Conservation (phyloP, 2,113 vertebrate species). For the Tricholaema leucomelas region DNA sequence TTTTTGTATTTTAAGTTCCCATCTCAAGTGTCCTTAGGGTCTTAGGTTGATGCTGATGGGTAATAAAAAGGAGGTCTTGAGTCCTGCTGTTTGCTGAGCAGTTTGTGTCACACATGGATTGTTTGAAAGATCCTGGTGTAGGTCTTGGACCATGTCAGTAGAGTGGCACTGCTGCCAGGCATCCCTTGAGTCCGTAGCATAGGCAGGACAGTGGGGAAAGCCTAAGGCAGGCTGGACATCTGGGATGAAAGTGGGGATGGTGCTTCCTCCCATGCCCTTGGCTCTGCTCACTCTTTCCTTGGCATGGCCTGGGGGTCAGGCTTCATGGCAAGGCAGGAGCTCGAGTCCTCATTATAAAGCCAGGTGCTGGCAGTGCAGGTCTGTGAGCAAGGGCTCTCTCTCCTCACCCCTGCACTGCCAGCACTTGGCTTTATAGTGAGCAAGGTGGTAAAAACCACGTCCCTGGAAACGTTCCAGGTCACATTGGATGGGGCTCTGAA, state of each 20-base stretch:
- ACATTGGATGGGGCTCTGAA: no score
- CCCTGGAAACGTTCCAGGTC: no score
- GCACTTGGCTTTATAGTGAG: neutral
- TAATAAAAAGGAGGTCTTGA: neutral
- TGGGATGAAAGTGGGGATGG: neutral
- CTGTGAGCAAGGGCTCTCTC: accelerated
- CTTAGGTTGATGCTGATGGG: accelerated
- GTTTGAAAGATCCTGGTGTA: neutral
- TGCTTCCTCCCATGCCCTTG: neutral
- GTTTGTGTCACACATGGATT: neutral
- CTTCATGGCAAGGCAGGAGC: neutral
- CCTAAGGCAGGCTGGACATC: neutral
- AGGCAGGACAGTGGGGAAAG: neutral
- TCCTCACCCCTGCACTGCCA: neutral
- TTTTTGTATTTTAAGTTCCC: neutral
- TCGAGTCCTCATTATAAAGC: neutral
- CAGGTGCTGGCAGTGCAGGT: neutral
- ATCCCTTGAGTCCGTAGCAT: neutral
- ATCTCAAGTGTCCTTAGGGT: neutral
- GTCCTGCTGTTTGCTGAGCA: neutral
- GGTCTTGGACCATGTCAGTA: neutral
- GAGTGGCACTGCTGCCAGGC: neutral
- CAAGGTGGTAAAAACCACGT: no score
- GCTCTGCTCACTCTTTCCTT: neutral
- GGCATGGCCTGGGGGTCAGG: neutral